Evolutionary conservation across 2,113 vertebrate species (phyloP).

Genomic region (Clarias batrachus): DNA sequence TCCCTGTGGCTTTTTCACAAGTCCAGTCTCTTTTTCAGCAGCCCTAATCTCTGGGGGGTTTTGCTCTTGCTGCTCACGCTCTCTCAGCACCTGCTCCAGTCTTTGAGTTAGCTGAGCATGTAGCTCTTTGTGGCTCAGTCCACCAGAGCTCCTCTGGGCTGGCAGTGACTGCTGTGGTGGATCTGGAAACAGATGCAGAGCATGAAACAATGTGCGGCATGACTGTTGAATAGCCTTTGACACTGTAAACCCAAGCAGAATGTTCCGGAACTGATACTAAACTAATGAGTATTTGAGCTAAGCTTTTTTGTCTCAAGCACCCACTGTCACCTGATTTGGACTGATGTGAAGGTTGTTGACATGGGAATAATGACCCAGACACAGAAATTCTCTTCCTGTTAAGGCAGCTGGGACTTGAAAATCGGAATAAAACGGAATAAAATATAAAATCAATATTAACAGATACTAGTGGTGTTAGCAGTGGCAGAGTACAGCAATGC

Average conservation of each 20-base stretch:
- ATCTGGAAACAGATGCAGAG: conserved; percentile 28
- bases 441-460: not conserved
- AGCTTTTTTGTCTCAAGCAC: not conserved
- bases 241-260: not conserved
- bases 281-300: not conserved
- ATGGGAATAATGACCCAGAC: conserved; percentile 63
- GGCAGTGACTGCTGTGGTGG: conserved; percentile 40
- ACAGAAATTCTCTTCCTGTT: conserved; percentile 61
- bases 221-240: not conserved
- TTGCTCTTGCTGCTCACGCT: conserved; percentile 45
- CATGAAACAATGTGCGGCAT: not conserved
- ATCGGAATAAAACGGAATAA: conserved; percentile 39
- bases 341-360: conserved; percentile 45
- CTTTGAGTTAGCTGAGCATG: conserved; percentile 60
- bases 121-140: conserved; percentile 57
- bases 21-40: conserved; percentile 17
- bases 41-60: not conserved
- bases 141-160: conserved; percentile 30
- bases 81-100: conserved; percentile 58
- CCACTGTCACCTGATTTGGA: conserved; percentile 56
- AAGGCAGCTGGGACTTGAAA: conserved; percentile 14
- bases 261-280: not conserved
- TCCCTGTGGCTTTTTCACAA: conserved; percentile 36
- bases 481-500: not conserved
- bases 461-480: not conserved